phyloP scores from a whole-genome alignment of 1,140 invertebrate species.

The Saccostrea echinata region DNA sequence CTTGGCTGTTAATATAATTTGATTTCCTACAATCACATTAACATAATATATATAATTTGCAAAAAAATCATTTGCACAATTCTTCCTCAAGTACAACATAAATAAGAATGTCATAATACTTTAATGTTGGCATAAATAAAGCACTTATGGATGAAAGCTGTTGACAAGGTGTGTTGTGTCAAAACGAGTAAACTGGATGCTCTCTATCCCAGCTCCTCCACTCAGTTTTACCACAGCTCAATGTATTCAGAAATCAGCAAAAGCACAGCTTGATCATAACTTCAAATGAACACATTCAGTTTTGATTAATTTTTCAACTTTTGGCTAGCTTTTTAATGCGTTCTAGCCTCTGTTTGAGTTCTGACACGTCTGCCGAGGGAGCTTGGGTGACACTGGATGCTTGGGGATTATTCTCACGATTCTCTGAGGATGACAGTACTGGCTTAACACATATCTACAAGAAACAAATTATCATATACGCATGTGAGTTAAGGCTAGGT shows the following conservation, averaged over 20 bases:
- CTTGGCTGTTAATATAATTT: too few relatives aligned
- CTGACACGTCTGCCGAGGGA: slow-evolving; percentile 64
- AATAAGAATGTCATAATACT: background rate
- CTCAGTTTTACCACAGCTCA: background rate
- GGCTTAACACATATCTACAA: slow-evolving; percentile 23
- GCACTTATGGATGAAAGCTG: background rate
- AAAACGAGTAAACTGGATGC: background rate
- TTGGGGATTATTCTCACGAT: background rate
- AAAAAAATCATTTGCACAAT: too few relatives aligned
- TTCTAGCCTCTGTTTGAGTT: slow-evolving; percentile 72
- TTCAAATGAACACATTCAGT: background rate
- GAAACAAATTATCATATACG: background rate
- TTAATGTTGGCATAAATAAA: background rate
- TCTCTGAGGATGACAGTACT: background rate
- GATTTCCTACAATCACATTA: too few relatives aligned
- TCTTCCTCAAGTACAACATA: background rate
- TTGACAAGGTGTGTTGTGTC: background rate
- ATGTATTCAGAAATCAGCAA: background rate
- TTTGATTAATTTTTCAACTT: slow-evolving; percentile 42
- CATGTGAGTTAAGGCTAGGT: too few relatives aligned
- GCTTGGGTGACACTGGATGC: background rate
- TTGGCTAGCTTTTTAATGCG: slow-evolving; percentile 74
- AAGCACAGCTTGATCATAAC: background rate
- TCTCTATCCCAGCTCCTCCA: background rate
- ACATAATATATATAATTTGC: too few relatives aligned